A percentile compares a stretch with the other conserved stretches of the same genome.
phyloP scores from a whole-genome alignment of 64 coral and sea anemone species.

The Orbicella faveolata region DNA sequence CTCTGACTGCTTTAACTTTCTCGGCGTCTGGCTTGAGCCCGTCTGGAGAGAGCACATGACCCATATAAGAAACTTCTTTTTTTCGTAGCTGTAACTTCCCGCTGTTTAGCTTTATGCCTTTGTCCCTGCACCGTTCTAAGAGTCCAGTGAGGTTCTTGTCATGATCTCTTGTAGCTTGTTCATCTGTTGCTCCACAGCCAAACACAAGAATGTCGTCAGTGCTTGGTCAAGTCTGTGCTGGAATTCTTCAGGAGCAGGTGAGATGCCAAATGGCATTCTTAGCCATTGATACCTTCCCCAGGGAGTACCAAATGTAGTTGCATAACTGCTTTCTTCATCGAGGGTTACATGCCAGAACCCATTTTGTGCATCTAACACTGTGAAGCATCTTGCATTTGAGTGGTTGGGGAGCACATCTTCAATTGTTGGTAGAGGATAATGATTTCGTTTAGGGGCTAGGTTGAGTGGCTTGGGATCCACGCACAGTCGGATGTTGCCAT shows the following conservation, averaged over 20 bases:
- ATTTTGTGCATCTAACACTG: conserved; percentile 10
- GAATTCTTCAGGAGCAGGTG: conserved; percentile 35
- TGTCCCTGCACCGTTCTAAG: background rate
- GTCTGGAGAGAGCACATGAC: background rate
- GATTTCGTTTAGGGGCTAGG: conserved; percentile 22
- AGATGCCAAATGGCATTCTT: conserved; percentile 44
- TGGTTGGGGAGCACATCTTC: background rate
- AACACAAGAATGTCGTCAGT: conserved; percentile 23
- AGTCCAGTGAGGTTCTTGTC: background rate
- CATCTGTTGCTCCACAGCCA: conserved; percentile 13
- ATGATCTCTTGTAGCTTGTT: conserved; percentile 1
- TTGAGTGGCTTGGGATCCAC: background rate
- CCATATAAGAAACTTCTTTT: conserved; percentile 1
- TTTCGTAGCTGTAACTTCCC: background rate
- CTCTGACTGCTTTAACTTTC: background rate
- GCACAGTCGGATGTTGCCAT: background rate
- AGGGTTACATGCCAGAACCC: background rate
- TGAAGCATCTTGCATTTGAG: background rate
- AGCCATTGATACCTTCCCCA: conserved; percentile 13
- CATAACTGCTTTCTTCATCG: conserved; percentile 18
- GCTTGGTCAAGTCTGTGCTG: background rate
- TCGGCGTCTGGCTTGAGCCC: background rate
- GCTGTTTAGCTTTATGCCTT: background rate
- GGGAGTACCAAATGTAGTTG: conserved; percentile 31
- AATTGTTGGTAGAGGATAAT: conserved; percentile 25